A percentile compares a stretch with the other conserved stretches of the same genome.
Conservation (phyloP, 2,797 vertebrate genomes). For the Sorex maritimensis region DNA sequence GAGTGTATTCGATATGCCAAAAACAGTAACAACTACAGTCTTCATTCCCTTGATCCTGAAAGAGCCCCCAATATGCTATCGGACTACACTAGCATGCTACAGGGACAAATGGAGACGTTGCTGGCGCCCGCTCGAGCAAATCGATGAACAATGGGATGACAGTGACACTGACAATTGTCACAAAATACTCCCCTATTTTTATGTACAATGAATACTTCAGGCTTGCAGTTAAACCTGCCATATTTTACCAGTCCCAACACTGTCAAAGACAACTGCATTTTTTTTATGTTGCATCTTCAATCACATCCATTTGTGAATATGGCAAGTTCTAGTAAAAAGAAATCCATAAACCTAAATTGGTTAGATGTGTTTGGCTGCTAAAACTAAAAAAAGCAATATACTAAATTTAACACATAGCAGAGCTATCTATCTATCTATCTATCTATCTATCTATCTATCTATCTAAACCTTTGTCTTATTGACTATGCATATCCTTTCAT, state of each 20-base stretch:
- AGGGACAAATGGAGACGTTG: too few species aligned
- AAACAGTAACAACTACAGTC: too few species aligned
- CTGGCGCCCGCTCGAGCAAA: too few species aligned
- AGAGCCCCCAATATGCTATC: too few species aligned
- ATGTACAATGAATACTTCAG: background rate
- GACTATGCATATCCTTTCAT: background rate
- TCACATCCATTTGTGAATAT: background rate
- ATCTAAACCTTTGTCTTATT: background rate
- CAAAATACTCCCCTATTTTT: conserved; percentile 27
- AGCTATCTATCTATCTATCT: background rate
- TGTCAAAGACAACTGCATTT: background rate
- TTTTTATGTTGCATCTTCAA: background rate
- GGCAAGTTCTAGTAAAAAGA: background rate
- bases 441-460: background rate
- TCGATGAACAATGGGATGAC: too few species aligned
- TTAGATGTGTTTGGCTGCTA: background rate
- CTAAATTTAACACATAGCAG: background rate
- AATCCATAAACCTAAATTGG: background rate
- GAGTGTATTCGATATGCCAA: too few species aligned
- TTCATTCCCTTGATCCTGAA: too few species aligned
- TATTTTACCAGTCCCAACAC: background rate
- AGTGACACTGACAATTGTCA: background rate
- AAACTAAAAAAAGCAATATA: background rate
- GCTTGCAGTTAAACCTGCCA: background rate
- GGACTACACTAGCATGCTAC: too few species aligned